Evolutionary conservation across 2,797 vertebrate species (phyloP), one percentile per base, ranked within the genome.

Genomic region (Hoplostethus atlanticus): DNA sequence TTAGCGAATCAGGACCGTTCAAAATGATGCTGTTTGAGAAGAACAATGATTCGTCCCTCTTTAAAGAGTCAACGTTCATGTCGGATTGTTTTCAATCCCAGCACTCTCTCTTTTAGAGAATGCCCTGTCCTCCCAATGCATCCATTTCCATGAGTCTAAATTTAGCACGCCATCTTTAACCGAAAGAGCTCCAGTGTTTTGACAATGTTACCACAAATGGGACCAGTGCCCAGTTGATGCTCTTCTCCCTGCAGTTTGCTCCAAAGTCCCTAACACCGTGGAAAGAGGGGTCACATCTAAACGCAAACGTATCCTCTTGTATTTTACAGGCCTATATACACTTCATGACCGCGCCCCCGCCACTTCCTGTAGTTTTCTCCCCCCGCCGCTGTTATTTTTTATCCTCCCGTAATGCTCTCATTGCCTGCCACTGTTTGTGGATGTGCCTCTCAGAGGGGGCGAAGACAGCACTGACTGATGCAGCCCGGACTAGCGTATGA

Each of bases 401-500:
- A 28, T 30, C 52, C 50, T 17, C 36, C 54, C 47, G 67, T 56
- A 12, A 42, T 48, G 44, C 11, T 64, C 62, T 56, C 57, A 50
- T 48, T 54, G 60, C 48, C 48, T 67, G 60, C 51, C 50, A 15
- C 52, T 55, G 62, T 62, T 70, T 59, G 64, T 11, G 38, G 79
- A 21, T 21, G 21, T 21, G 21, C 21, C 21, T 21, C 21, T 21
- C 21, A 21, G 21, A 1, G 21, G 21, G 40, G 59, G 13, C 17
- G 10, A 30, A 36, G 68, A 70, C 62, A 60, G 66, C 61, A 8
- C 40, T 81, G 80, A 86, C 69, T 79, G 73, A 83, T 77, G 79
- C 59, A 56, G 63, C 50, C 71, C 53, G 31, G 70, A 25, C 79
- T 79, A 21, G 25, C 6, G 2, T 50, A 38, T 61, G 71, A 73